Conservation (phyloP, 2,113 vertebrate genomes). For the Callocephalon fimbriatum region DNA sequence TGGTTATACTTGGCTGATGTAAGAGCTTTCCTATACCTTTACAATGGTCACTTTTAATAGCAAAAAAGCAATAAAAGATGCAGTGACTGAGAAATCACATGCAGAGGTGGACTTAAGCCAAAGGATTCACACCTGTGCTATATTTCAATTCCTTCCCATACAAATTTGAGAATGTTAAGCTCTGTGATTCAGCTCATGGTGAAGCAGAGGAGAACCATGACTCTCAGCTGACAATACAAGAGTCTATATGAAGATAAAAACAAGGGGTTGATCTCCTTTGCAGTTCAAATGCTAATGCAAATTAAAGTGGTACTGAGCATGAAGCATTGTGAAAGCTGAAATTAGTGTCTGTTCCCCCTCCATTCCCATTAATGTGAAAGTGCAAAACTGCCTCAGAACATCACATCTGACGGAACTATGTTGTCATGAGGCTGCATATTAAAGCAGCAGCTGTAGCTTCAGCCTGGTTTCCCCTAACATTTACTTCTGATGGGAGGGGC, state of each 20-base stretch:
- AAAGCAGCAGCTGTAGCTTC: not conserved
- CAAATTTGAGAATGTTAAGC: not conserved
- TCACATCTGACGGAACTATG: not conserved
- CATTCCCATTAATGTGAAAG: not conserved
- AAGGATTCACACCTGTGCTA: not conserved
- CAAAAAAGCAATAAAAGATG: not conserved
- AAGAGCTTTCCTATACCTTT: not conserved
- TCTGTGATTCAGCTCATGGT: not conserved
- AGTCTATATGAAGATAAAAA: not conserved
- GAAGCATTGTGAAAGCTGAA: not conserved
- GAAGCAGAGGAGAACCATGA: not conserved
- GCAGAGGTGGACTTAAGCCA: not conserved
- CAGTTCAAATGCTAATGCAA: not conserved
- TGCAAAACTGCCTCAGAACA: not conserved
- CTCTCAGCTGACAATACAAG: not conserved
- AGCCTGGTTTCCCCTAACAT: not conserved
- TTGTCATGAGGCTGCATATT: not conserved
- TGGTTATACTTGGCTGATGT: not conserved
- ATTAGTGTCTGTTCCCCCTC: not conserved
- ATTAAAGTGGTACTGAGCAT: not conserved
- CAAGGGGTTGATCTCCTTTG: not conserved
- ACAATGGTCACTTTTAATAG: not conserved
- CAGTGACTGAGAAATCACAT: not conserved
- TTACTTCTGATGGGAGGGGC: not conserved
- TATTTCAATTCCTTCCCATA: not conserved